phyloP scores from a whole-genome alignment of 2,113 vertebrate genomes.

The Vicugna pacos region DNA sequence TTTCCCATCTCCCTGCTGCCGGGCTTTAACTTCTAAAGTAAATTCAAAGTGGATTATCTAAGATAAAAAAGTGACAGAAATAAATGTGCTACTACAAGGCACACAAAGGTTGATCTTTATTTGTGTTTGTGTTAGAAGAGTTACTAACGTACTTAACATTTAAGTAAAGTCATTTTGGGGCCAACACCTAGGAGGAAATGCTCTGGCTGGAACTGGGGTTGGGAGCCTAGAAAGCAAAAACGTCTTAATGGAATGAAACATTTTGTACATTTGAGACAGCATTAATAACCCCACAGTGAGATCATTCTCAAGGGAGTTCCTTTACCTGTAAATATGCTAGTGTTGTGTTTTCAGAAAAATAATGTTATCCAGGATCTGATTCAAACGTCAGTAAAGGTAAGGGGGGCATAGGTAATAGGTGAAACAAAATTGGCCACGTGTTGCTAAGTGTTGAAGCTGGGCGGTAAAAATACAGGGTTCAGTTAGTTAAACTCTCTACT shows the following conservation, averaged over 20 bases:
- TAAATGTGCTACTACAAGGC: neutral
- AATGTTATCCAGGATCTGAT: neutral
- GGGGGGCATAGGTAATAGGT: neutral
- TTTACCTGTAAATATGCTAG: slow-evolving; percentile 3
- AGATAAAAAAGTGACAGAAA: slow-evolving; percentile 35
- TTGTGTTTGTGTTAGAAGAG: neutral
- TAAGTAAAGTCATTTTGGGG: slow-evolving; percentile 47
- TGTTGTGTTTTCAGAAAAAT: slow-evolving; percentile 45
- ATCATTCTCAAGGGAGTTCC: slow-evolving; percentile 5
- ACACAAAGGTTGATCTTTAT: neutral
- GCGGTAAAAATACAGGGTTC: neutral
- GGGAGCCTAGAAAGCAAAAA: too few relatives aligned
- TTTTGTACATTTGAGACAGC: neutral
- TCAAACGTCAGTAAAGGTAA: slow-evolving; percentile 16
- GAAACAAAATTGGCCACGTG: neutral
- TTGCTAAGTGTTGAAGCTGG: neutral
- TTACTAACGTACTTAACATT: slow-evolving; percentile 32
- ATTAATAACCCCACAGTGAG: slow-evolving; percentile 11
- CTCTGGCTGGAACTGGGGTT: neutral
- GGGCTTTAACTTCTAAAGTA: slow-evolving; percentile 56
- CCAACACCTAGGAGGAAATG: slow-evolving; percentile 31
- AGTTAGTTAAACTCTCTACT: neutral
- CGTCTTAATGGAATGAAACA: neutral
- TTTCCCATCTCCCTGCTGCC: neutral
- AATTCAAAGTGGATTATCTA: slow-evolving; percentile 51